Base-by-base conservation (phyloP, 2,113 vertebrate species). In the Prunella himalayana region DNA sequence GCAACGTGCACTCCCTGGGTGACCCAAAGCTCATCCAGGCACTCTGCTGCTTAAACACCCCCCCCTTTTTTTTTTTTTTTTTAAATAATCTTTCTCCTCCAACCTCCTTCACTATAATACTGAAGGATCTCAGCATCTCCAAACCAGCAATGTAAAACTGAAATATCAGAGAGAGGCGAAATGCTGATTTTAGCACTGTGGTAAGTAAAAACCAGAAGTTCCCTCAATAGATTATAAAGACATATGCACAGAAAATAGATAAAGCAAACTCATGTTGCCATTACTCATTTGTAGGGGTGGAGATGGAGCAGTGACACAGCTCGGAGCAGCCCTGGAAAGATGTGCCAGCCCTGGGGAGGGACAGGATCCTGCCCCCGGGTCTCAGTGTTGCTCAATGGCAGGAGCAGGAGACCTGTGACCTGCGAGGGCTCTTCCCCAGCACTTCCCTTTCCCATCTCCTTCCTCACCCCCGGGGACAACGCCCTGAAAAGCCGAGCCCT, bases 1-100 rank as follows among this genome's bases (percentile, higher is more conserved):
- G 11, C 15, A 4, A 1, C 0, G 1, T 2, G 3, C 6, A 2
- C 23, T 72, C 31, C 17, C 44, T 7, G 42, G 19, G 51, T 66
- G 66, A 84, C n/a, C 69, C 60, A n/a, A 47, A 70, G 19, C 56
- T 84, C n/a, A 51, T 13, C 33, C 66, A 53, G 42, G 11, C 42
- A 33, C n/a, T 45, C 54, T 41, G 88, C 56, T 65, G n/a, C 47
- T 53, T 66, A 35, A 33, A 82, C 82, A 4, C 7, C 5, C 11
- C 27, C 23, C 39, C 21, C 30, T 51, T n/a, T 22, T 33, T 54
- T 14, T 22, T 2, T 13, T 37, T 3, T 5, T 50, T 21, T 16
- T 35, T 7, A 9, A 27, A 15, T 31, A 42, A 33, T 41, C 5
- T 71, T 80, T 86, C 30, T 82, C 30, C 39, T 25, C 33, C 37